Base-by-base conservation (phyloP, 1,140 invertebrate genomes). In the Eriosoma lanigerum region DNA sequence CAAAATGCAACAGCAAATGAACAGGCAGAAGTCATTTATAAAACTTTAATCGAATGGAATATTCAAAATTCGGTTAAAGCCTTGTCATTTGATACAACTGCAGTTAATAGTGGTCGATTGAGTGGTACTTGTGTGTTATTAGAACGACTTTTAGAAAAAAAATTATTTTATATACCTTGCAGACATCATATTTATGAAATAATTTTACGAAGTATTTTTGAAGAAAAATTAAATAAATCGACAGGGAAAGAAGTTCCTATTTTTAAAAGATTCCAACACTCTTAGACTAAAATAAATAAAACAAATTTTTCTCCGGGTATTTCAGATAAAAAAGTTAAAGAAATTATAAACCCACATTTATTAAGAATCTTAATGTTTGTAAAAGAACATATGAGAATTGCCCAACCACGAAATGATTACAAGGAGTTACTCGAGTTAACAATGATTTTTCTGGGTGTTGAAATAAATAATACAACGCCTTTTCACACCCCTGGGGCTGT, bases 401-500 rank as follows among this genome's bases (percentile, higher is more conserved):
- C 50, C 9, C 19, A 54, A 54, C 19, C 50, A n/a, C 50, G 19
- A 54, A 54, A 54, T 17, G 50, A 54, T 54, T 54, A 54, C 13
- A 54, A 54, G 19, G 50, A 54, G 15, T 54, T 54, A 54, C 50
- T 54, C 5, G 2, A 54, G 50, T 54, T 54, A 54, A 54, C 19
- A 54, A 54, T n/a, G 19, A 6, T 54, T 54, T 54, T n/a, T 54
- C 15, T 54, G 17, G 50, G 50, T 54, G 50, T 12, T 12, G 15
- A 10, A 50, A 3, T 2, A 50, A 50, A 54, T 54, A 54, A 50
- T 50, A 50, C 48, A 83, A 70, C 84, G 29, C 83, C 82, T 81
- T 84, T 87, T 58, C 82, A 83, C 54, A 82, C 84, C 81, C 84
- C 84, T 62, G 83, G 83, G 81, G 82, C 29, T 32, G 38, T 19